A percentile compares a stretch with the other conserved stretches of the same genome.
Conservation (phyloP, 1,140 invertebrate species). For the Hesperophylax magnus region DNA sequence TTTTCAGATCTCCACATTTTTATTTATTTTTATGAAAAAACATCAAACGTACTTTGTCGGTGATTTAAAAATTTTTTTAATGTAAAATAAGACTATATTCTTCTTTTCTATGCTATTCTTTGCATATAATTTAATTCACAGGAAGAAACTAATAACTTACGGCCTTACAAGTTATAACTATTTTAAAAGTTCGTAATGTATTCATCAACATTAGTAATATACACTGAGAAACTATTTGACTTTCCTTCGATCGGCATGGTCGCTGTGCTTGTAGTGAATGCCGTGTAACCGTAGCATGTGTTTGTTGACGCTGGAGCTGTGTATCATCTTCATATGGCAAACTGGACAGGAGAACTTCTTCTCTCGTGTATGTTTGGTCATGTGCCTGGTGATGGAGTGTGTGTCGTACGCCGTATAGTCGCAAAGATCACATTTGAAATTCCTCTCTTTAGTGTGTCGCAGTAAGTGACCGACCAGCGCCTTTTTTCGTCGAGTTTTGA, state of each 20-base stretch:
- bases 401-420: background rate
- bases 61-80: too few species aligned
- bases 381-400: constrained; percentile 9
- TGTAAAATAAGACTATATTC: too few species aligned
- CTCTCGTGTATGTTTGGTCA: constrained; percentile 24
- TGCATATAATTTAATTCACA: too few species aligned
- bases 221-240: background rate
- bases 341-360: constrained; percentile 26
- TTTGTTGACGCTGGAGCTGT: constrained; percentile 66
- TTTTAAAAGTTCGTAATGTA: too few species aligned
- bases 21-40: too few species aligned
- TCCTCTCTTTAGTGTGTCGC: constrained; percentile 3
- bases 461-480: constrained; percentile 60
- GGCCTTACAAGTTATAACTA: too few species aligned
- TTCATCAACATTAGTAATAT: background rate
- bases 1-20: too few species aligned
- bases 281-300: constrained; percentile 66
- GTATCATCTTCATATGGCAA: constrained; percentile 65
- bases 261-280: constrained; percentile 63
- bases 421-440: constrained; percentile 35
- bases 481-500: constrained; percentile 68
- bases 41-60: too few species aligned
- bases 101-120: too few species aligned
- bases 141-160: too few species aligned
- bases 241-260: constrained; percentile 42